Evolutionary conservation across 2,888 invertebrate genomes (phyloP).

Genomic region (Leptura quadrifasciata): DNA sequence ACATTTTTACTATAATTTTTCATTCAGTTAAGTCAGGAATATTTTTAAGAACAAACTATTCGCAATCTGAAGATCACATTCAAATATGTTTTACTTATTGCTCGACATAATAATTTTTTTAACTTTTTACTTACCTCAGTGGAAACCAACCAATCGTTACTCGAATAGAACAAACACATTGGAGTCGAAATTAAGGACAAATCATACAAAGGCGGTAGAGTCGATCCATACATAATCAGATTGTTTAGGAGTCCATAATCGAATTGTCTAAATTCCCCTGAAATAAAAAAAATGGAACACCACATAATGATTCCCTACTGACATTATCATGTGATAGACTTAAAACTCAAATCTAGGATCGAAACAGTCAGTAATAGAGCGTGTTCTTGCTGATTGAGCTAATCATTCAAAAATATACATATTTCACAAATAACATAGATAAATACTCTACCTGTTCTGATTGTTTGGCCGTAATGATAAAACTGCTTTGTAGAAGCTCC

Average conservation of each 20-base stretch:
- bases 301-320: no score
- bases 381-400: neutral
- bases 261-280: slow-evolving; percentile 75
- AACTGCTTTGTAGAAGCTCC: slow-evolving; percentile 81
- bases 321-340: no score
- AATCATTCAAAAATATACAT: neutral
- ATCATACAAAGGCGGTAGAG: slow-evolving; percentile 72
- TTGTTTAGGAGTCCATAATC: slow-evolving; percentile 74
- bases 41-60: no score
- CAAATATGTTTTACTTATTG: neutral
- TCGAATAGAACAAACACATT: slow-evolving; percentile 72
- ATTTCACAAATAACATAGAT: neutral
- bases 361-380: neutral
- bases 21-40: no score
- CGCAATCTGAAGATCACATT: neutral
- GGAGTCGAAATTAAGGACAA: slow-evolving; percentile 70
- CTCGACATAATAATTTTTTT: neutral
- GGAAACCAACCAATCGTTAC: slow-evolving; percentile 74
- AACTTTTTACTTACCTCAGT: slow-evolving; percentile 61
- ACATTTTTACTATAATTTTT: no score
- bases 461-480: slow-evolving; percentile 82
- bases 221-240: slow-evolving; percentile 65
- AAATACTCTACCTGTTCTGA: slow-evolving; percentile 67
- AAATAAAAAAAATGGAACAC: slow-evolving; percentile 25
- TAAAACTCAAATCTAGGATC: no score